These are phyloP conservation scores for Aurelia sp. DNA, from an alignment of 30 jellyfish, hydroid and myxozoan genomes.

Conservation along the genomic window DNA sequence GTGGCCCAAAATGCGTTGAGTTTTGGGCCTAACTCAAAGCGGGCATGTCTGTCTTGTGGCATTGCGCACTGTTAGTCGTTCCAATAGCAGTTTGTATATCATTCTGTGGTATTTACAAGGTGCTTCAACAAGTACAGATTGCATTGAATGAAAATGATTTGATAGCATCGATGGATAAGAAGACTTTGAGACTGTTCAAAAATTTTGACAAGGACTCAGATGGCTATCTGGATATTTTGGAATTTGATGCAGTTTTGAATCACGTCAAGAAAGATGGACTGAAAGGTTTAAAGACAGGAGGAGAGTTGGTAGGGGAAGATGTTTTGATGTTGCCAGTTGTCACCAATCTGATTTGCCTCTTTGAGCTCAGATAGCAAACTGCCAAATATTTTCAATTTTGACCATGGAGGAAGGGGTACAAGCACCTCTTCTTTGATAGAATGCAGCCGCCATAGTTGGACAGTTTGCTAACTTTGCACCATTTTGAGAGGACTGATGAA, in stretches of 20 bases:
- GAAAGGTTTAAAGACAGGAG: background rate
- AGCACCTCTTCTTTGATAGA: too few relatives aligned
- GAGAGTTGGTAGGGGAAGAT: background rate
- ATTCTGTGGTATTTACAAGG: conserved; percentile 26
- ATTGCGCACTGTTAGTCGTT: conserved; percentile 4
- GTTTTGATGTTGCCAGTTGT: background rate
- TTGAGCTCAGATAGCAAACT: too few relatives aligned
- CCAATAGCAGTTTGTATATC: conserved; percentile 23
- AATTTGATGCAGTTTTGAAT: conserved; percentile 26
- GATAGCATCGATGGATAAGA: conserved; percentile 9
- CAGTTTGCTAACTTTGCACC: too few relatives aligned
- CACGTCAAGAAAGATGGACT: background rate
- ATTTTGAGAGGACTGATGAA: too few relatives aligned
- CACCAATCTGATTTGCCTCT: too few relatives aligned
- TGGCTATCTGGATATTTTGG: conserved; percentile 37
- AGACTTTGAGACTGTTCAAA: conserved; percentile 26
- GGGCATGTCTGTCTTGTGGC: conserved; percentile 4
- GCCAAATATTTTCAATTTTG: too few relatives aligned
- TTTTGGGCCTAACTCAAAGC: background rate
- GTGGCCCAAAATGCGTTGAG: background rate
- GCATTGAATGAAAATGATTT: conserved; percentile 22
- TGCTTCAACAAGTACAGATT: conserved; percentile 7
- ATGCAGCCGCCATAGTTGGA: too few relatives aligned
- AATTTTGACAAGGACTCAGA: conserved; percentile 30
- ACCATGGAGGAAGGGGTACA: too few relatives aligned